Conservation (phyloP, 2,113 vertebrate species). For the Phodopus roborovskii region DNA sequence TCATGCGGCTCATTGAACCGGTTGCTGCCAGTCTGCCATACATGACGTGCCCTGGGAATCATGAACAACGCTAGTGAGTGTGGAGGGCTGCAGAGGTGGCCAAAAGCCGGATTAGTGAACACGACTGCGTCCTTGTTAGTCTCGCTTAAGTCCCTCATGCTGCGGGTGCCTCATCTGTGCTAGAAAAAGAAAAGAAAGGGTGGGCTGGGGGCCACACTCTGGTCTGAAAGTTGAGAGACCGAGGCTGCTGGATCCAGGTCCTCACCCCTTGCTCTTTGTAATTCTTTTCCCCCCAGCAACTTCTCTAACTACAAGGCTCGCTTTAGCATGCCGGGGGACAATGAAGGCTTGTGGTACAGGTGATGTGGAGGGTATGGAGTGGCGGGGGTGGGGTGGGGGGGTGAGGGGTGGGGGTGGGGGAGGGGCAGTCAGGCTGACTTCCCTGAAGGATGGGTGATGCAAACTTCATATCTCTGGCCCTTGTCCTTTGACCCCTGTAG, state of each 20-base stretch:
- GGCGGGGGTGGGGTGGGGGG: too few relatives aligned
- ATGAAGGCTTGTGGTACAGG: constrained; percentile 93
- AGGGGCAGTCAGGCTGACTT: too few relatives aligned
- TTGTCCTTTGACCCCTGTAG: constrained; percentile 78
- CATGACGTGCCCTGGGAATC: constrained; percentile 95
- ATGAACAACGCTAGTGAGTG: constrained; percentile 90
- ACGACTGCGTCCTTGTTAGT: not conserved
- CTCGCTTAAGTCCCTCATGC: not conserved
- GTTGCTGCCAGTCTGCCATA: constrained; percentile 92
- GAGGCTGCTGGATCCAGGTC: too few relatives aligned
- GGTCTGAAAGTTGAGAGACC: too few relatives aligned
- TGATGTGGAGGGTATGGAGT: constrained; percentile 65
- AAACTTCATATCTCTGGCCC: not conserved
- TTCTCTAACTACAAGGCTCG: constrained; percentile 95
- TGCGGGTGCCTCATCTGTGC: not conserved
- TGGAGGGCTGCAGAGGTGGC: not conserved
- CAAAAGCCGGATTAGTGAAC: accelerated
- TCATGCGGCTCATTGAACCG: constrained; percentile 92
- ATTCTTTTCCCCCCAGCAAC: constrained; percentile 85
- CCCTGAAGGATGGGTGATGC: not conserved
- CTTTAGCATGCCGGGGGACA: constrained; percentile 93
- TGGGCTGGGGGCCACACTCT: not conserved
- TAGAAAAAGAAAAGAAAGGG: not conserved
- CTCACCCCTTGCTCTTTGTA: not conserved
- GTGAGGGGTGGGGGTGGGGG: too few relatives aligned